phyloP scores from a whole-genome alignment of 2,113 vertebrate species.

The Solea solea region DNA sequence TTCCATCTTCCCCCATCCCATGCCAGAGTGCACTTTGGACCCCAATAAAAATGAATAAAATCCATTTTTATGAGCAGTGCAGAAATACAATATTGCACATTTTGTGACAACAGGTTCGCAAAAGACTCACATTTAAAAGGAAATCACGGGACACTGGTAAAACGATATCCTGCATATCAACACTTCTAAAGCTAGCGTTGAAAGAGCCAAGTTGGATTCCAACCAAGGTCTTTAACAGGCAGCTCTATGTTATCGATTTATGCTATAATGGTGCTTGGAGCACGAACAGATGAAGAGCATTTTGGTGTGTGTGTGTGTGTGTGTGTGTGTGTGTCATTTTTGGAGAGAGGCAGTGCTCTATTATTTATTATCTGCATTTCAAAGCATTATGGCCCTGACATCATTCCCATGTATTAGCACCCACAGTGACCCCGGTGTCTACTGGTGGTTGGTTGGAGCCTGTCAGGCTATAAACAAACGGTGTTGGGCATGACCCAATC shows the following conservation, averaged over 20 bases:
- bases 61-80: slow-evolving; percentile 12
- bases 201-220: slow-evolving; percentile 23
- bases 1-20: slow-evolving; percentile 3
- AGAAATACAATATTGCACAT: neutral
- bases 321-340: neutral
- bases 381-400: slow-evolving; percentile 5
- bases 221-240: slow-evolving; percentile 38
- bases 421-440: slow-evolving; percentile 15
- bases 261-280: slow-evolving; percentile 19
- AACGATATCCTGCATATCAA: slow-evolving; percentile 5
- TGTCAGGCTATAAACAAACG: slow-evolving; percentile 17
- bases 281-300: slow-evolving; percentile 9
- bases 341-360: neutral
- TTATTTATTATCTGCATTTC: slow-evolving; percentile 27
- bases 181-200: slow-evolving; percentile 20
- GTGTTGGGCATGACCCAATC: neutral
- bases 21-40: neutral
- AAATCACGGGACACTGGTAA: slow-evolving; percentile 8
- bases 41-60: neutral
- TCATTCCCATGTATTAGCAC: slow-evolving; percentile 23
- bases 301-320: neutral
- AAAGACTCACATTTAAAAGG: neutral
- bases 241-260: slow-evolving; percentile 43
- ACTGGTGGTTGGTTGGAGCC: slow-evolving; percentile 5
- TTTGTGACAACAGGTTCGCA: neutral